These are phyloP conservation scores for Crepidodera aurea DNA, from an alignment of 2,888 invertebrate genomes.

Conservation along the genomic window DNA sequence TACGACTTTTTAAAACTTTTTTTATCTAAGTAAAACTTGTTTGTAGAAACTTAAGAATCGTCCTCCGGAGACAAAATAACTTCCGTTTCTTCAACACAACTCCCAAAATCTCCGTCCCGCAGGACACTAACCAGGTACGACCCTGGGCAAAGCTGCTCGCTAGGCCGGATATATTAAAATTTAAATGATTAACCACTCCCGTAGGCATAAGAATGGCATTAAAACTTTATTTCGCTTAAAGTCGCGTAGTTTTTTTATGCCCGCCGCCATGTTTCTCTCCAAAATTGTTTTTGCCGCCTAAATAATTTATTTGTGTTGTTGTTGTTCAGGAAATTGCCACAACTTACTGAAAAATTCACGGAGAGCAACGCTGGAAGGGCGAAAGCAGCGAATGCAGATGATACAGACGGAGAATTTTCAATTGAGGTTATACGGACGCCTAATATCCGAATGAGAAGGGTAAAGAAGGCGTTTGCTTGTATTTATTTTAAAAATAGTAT, in stretches of 20 bases:
- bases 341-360: constrained; percentile 27
- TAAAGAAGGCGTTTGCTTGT: too few species aligned
- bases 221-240: constrained; percentile 24
- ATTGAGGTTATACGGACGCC: background rate
- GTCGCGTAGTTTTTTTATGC: constrained; percentile 14
- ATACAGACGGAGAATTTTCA: constrained; percentile 6
- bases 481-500: too few species aligned
- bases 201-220: constrained; percentile 8
- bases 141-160: background rate
- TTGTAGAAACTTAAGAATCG: background rate
- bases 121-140: constrained; percentile 6
- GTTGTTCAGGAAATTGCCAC: constrained; percentile 28
- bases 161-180: constrained; percentile 12
- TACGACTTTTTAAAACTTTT: too few species aligned
- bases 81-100: background rate
- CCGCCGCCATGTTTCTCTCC: constrained; percentile 15
- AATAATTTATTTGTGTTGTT: constrained; percentile 31
- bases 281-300: constrained; percentile 26
- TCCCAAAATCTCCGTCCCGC: background rate
- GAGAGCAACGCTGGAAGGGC: background rate
- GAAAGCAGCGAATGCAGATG: constrained; percentile 14
- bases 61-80: background rate
- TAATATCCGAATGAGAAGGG: background rate
- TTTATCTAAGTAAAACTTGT: background rate
- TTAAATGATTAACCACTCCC: constrained; percentile 15